A percentile compares a stretch with the other conserved stretches of the same genome.
phyloP scores from a whole-genome alignment of 2,888 invertebrate genomes.

The Agrypnus murinus region DNA sequence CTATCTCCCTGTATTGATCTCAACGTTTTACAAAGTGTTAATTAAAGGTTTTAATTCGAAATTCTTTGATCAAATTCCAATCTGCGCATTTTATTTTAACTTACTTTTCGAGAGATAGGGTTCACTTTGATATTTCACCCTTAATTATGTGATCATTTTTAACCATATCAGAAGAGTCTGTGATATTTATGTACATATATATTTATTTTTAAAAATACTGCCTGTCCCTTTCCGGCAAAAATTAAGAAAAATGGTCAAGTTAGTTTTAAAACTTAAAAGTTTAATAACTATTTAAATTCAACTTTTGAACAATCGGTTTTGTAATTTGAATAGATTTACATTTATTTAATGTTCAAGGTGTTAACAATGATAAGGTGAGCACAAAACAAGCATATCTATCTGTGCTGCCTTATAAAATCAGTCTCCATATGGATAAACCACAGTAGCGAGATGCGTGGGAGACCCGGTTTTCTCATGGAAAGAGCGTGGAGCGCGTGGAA shows the following conservation, averaged over 20 bases:
- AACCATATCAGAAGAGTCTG: too few relatives aligned
- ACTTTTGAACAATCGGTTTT: too few relatives aligned
- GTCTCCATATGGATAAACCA: constrained; percentile 48
- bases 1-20: constrained; percentile 34
- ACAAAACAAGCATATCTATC: too few relatives aligned
- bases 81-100: constrained; percentile 33
- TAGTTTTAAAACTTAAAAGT: too few relatives aligned
- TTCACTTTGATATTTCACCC: constrained; percentile 20
- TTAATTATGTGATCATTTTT: neutral
- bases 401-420: constrained; percentile 40
- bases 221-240: too few relatives aligned
- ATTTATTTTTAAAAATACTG: too few relatives aligned
- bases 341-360: too few relatives aligned
- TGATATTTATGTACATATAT: neutral
- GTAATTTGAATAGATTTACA: too few relatives aligned
- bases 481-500: constrained; percentile 46
- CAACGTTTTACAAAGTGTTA: constrained; percentile 43
- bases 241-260: constrained; percentile 28
- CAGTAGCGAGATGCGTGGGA: constrained; percentile 35
- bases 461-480: constrained; percentile 23
- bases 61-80: constrained; percentile 44
- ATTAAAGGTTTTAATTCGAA: constrained; percentile 43
- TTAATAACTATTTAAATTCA: too few relatives aligned
- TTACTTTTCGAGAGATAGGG: neutral
- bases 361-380: too few relatives aligned